Evolutionary conservation across 2,888 invertebrate genomes (phyloP), one percentile per base, ranked within the genome.

Genomic region (Pseudococcus viburni): DNA sequence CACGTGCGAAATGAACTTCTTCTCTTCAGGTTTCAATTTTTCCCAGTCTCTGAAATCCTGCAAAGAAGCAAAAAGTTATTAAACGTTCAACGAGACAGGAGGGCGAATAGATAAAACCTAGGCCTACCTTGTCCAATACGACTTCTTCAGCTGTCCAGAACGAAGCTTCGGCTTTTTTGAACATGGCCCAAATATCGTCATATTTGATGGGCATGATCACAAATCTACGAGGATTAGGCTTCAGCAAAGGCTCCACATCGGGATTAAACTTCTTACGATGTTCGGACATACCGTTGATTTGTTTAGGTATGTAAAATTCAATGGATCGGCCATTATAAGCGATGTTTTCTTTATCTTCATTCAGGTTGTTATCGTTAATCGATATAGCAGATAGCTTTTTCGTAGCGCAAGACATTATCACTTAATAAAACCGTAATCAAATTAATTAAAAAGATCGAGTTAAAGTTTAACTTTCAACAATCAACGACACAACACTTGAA

Each of bases 141-240:
- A 99, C 99, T 93, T 99, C 99, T 91, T 99, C 99, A 0, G 95
- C 98, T 0, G 99, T 99, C 99, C 99, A 99, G 92, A 99, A 99
- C 0, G 99, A 99, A 17, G 99, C 99, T 91, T 98, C 98, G 0
- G 99, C 99, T 93, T 99, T 97, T 92, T 99, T 99, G 93, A 99
- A 99, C 96, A 98, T 98, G 90, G 95, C 93, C 99, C 99, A 99
- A 90, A 99, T 97, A 91, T 99, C 99, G 15, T 95, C 96, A 92
- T 98, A 99, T 92, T 98, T 94, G 90, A 99, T 98, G 0, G 99
- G 99, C 91, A 99, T 98, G 39, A 99, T 93, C 6, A 99, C 99
- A 92, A 99, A 99, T 89, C 99, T 94, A 68, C 95, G 93, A 0
- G 98, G 98, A 92, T 99, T 99, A 87, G 98, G 98, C 89, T 94